A percentile compares a stretch with the other conserved stretches of the same genome.
Conservation (phyloP, 2,888 invertebrate genomes). For the Hemithea aestivaria region DNA sequence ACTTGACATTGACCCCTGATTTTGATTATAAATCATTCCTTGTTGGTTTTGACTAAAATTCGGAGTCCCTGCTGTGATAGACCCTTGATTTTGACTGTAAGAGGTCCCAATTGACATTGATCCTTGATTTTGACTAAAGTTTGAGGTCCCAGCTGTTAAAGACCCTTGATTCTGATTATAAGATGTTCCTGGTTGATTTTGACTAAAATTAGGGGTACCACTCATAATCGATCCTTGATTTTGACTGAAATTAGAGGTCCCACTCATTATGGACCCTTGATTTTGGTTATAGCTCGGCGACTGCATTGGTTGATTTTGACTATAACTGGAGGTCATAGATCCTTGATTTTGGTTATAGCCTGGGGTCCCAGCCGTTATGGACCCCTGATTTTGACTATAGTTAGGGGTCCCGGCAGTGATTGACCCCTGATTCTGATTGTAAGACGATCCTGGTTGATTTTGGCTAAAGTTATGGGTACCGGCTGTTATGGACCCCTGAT, state of each 20-base stretch:
- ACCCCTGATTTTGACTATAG: slow-evolving; percentile 6
- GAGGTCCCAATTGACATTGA: slow-evolving; percentile 2
- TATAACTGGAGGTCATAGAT: slow-evolving; percentile 12
- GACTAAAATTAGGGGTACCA: slow-evolving; percentile 1
- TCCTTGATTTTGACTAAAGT: slow-evolving; percentile 10
- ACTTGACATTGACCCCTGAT: no score
- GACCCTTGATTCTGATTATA: slow-evolving; percentile 7
- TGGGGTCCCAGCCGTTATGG: slow-evolving; percentile 20
- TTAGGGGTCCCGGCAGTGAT: slow-evolving; percentile 16
- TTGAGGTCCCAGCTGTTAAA: slow-evolving; percentile 15
- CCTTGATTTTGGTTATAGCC: slow-evolving; percentile 24
- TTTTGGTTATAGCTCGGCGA: slow-evolving; percentile 3
- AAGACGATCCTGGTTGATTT: slow-evolving; percentile 13
- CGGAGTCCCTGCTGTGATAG: slow-evolving; percentile 1
- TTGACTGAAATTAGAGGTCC: slow-evolving; percentile 4
- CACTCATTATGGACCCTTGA: slow-evolving; percentile 2
- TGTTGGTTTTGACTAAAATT: not conserved
- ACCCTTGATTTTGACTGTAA: slow-evolving; percentile 5
- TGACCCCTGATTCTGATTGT: slow-evolving; percentile 11
- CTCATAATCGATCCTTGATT: slow-evolving; percentile 7
- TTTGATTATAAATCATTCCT: not conserved
- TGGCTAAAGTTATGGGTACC: slow-evolving; percentile 3
- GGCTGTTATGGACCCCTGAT: slow-evolving; percentile 8
- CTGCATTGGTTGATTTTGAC: slow-evolving; percentile 11
- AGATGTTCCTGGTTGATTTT: slow-evolving; percentile 6